Percentiles rank a stretch among this genome's conserved stretches.
These are phyloP conservation scores for Saturnia japonica DNA, from an alignment of 2,888 invertebrate species.

Conservation along the genomic window DNA sequence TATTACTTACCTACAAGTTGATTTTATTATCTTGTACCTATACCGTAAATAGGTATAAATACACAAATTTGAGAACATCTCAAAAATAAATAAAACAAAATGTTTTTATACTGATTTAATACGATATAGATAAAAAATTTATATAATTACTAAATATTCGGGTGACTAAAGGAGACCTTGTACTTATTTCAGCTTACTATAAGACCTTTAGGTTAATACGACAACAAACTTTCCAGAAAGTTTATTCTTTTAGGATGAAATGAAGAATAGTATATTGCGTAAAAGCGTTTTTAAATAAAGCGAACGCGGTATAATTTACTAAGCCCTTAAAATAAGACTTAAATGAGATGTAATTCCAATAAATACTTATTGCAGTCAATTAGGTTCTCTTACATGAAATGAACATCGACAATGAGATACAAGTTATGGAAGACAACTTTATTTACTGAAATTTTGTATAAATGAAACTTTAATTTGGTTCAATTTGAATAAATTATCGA, in stretches of 20 bases:
- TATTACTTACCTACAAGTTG: too few species aligned
- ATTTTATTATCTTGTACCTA: too few species aligned
- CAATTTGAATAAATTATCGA: not conserved
- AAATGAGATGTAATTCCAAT: not conserved
- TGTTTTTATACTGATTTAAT: too few species aligned
- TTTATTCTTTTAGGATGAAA: not conserved
- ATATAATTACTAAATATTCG: conserved; percentile 1
- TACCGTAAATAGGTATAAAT: too few species aligned
- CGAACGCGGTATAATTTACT: not conserved
- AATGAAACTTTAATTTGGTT: conserved; percentile 11
- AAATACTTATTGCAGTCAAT: not conserved
- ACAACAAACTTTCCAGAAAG: not conserved
- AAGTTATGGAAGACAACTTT: conserved; percentile 61
- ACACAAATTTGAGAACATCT: too few species aligned
- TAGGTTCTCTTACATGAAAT: not conserved
- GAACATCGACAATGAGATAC: conserved; percentile 33
- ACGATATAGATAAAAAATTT: not conserved
- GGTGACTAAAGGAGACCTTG: not conserved
- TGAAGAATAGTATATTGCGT: not conserved
- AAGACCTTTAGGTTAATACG: too few species aligned
- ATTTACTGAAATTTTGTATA: conserved; percentile 29
- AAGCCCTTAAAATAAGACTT: not conserved
- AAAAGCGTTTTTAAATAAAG: not conserved
- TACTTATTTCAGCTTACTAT: not conserved
- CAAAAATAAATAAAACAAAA: too few species aligned